These are phyloP conservation scores for Sialia sialis DNA, from an alignment of 2,113 vertebrate species.

Conservation along the genomic window DNA sequence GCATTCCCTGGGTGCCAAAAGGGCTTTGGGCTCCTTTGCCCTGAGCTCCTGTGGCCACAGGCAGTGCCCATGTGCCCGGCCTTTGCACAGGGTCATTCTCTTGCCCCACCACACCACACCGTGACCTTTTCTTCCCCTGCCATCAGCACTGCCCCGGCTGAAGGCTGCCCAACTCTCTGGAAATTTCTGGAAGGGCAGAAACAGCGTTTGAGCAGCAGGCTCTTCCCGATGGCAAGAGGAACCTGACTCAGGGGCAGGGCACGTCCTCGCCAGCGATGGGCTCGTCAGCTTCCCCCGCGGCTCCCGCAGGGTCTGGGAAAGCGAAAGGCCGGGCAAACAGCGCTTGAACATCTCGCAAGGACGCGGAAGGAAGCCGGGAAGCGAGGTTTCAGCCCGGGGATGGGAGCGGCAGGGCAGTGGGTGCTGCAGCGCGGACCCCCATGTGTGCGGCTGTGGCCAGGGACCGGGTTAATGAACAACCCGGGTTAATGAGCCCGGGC, in stretches of 20 bases:
- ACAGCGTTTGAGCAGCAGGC: rapidly evolving
- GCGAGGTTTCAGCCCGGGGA: not conserved
- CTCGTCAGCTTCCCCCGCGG: not conserved
- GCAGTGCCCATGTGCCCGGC: rapidly evolving
- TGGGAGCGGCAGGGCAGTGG: not conserved
- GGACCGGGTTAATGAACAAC: not conserved
- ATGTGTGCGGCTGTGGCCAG: no score
- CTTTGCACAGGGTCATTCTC: not conserved
- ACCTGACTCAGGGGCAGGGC: rapidly evolving
- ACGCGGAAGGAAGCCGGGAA: not conserved
- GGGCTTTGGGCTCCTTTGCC: not conserved
- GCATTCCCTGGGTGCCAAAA: not conserved
- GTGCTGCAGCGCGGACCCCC: no score
- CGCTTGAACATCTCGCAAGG: not conserved
- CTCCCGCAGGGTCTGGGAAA: not conserved
- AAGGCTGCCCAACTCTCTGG: not conserved
- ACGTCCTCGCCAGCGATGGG: rapidly evolving
- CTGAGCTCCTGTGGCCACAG: rapidly evolving
- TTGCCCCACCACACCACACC: not conserved
- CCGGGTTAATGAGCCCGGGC: not conserved
- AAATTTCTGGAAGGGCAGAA: not conserved
- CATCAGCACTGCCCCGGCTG: rapidly evolving
- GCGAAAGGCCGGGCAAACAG: not conserved
- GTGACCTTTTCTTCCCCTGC: not conserved
- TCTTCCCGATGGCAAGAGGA: not conserved